Conservation (phyloP, 2,888 invertebrate species). For the Cryptosula pallasiana region DNA sequence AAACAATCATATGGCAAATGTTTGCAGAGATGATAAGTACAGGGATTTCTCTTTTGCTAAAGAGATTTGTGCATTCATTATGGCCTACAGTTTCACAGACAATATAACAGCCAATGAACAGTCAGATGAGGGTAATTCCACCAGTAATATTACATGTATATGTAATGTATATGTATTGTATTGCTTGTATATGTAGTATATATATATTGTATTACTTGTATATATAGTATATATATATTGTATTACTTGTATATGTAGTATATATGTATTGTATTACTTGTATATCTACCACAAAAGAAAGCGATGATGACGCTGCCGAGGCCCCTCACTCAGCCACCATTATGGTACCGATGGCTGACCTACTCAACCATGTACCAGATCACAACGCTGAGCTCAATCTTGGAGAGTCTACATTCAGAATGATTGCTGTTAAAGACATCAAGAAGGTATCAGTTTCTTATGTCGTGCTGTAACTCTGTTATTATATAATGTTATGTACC, state of each 20-base stretch:
- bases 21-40: constrained; percentile 28
- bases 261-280: background rate
- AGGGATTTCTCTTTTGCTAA: constrained; percentile 44
- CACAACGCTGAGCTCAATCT: constrained; percentile 51
- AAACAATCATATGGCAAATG: too few relatives aligned
- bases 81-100: constrained; percentile 55
- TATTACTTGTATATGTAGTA: background rate
- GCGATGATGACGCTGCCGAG: constrained; percentile 31
- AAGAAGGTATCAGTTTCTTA: constrained; percentile 36
- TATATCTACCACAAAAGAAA: too few relatives aligned
- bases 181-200: background rate
- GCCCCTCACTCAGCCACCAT: constrained; percentile 37
- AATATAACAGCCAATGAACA: constrained; percentile 30
- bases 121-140: background rate
- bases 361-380: constrained; percentile 49
- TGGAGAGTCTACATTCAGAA: constrained; percentile 42
- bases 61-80: constrained; percentile 52
- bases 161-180: background rate
- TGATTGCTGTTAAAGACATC: constrained; percentile 43
- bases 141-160: background rate
- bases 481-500: too few relatives aligned
- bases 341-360: constrained; percentile 54
- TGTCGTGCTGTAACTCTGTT: too few relatives aligned
- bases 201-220: background rate
- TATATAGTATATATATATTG: background rate